phyloP scores from a whole-genome alignment of 1,140 invertebrate genomes.

The Calycopis cecrops region DNA sequence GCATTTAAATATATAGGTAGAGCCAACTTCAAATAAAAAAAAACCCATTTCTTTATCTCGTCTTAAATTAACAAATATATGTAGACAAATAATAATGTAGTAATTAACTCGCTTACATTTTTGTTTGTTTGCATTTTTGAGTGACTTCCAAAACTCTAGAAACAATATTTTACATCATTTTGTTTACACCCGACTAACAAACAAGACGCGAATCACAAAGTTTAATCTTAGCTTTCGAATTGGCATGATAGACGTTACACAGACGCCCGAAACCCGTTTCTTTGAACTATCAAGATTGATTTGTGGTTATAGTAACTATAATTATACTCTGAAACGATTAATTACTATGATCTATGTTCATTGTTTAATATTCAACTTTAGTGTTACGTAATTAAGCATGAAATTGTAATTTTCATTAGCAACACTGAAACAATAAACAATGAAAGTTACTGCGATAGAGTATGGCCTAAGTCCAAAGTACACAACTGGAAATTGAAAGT shows the following conservation, averaged over 20 bases:
- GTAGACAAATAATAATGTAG: no score
- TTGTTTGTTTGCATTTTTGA: no score
- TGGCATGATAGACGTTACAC: slow-evolving; percentile 30
- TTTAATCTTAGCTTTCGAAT: slow-evolving; percentile 11
- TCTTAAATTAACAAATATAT: no score
- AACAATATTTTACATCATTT: no score
- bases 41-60: no score
- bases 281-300: slow-evolving; percentile 33
- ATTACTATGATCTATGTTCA: slow-evolving; percentile 22
- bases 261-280: slow-evolving; percentile 26
- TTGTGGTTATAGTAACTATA: slow-evolving; percentile 34
- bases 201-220: no score
- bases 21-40: no score
- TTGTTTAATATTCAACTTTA: slow-evolving; percentile 20
- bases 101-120: no score
- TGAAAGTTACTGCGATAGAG: background rate
- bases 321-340: slow-evolving; percentile 32
- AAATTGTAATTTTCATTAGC: background rate
- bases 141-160: no score
- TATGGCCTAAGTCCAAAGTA: slow-evolving; percentile 40
- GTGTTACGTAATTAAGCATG: background rate
- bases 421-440: background rate
- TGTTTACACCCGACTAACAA: no score
- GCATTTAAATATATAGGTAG: no score
- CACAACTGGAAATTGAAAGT: slow-evolving; percentile 18